These are phyloP conservation scores for Phymorhynchus buccinoides DNA, from an alignment of 1,140 invertebrate genomes.

Conservation along the genomic window DNA sequence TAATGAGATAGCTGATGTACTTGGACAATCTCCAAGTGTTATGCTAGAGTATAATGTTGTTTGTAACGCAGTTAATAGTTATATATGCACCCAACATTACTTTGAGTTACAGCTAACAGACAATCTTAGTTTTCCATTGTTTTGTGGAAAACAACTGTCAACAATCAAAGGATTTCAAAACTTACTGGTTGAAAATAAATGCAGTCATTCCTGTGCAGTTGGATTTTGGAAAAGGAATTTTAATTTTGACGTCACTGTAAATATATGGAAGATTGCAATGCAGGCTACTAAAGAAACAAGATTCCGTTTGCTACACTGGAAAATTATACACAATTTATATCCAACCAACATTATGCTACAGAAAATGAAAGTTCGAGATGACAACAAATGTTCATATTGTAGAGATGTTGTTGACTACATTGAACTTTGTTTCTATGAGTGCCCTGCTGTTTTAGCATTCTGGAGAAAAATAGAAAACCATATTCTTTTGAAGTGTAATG, in stretches of 20 bases:
- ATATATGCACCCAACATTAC: not conserved
- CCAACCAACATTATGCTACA: not conserved
- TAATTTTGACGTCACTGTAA: not conserved
- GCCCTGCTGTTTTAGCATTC: not conserved
- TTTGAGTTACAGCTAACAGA: not conserved
- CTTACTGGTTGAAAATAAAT: not conserved
- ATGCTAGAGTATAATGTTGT: not conserved
- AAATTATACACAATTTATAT: not conserved
- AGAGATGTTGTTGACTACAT: not conserved
- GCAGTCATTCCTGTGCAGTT: not conserved
- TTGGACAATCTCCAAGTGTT: not conserved
- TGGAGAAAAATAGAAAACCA: not conserved
- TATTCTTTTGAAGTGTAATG: not conserved
- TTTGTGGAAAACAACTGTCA: not conserved
- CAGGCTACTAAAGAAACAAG: not conserved
- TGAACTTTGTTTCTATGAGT: not conserved
- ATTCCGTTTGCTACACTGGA: not conserved
- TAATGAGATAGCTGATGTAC: not conserved
- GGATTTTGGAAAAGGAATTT: not conserved
- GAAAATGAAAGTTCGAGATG: not conserved
- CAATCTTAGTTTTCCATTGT: not conserved
- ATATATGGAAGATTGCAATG: not conserved
- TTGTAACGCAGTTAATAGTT: not conserved
- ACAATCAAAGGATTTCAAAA: not conserved
- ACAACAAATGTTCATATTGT: conserved; percentile 8